Conservation (phyloP, 1,140 invertebrate genomes). For the Aphidius gifuensis region DNA sequence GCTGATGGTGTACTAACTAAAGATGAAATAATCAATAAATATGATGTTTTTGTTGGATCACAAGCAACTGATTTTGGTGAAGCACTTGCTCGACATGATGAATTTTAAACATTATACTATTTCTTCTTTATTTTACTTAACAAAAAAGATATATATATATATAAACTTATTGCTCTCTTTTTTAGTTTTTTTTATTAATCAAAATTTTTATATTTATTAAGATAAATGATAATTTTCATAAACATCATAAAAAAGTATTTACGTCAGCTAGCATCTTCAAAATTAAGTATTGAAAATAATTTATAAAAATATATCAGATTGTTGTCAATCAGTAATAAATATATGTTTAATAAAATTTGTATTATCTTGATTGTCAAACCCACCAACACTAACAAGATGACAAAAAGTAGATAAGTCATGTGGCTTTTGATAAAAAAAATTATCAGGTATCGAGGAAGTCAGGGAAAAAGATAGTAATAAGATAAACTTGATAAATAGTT, state of each 20-base stretch:
- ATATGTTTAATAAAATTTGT: too few species aligned
- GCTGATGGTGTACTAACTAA: constrained; percentile 87
- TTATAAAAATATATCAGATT: too few species aligned
- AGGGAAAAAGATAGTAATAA: too few species aligned
- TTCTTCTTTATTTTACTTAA: background rate
- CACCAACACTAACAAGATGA: too few species aligned
- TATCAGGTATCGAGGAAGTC: too few species aligned
- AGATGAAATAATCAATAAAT: constrained; percentile 91
- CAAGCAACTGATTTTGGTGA: constrained; percentile 99
- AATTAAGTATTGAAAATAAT: too few species aligned
- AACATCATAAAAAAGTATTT: background rate
- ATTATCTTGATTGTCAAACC: too few species aligned
- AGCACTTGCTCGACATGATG: constrained; percentile 89
- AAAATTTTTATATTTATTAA: background rate
- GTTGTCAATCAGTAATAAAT: too few species aligned
- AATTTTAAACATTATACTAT: constrained; percentile 66
- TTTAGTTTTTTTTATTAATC: background rate
- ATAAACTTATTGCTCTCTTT: background rate
- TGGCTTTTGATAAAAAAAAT: too few species aligned
- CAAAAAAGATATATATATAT: too few species aligned
- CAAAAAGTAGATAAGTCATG: too few species aligned
- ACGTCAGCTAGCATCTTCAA: too few species aligned
- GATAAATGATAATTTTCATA: background rate
- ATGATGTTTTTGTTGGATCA: constrained; percentile 97
- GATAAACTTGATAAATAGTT: background rate